phyloP scores from a whole-genome alignment of 1,140 invertebrate species.

The Scaptodrosophila lebanonensis region DNA sequence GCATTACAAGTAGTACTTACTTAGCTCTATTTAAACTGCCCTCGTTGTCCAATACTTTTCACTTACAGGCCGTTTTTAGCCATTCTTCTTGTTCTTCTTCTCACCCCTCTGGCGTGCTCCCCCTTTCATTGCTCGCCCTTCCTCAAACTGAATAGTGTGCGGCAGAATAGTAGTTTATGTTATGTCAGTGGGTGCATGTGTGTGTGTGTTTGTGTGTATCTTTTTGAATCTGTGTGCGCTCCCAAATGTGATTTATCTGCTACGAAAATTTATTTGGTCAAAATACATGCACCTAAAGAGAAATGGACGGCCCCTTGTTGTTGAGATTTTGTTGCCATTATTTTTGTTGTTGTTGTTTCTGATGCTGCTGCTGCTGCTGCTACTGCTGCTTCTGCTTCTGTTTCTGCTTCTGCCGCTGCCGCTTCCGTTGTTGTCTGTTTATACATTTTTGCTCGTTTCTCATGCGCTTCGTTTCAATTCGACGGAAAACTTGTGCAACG shows the following conservation, averaged over 20 bases:
- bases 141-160: too few relatives aligned
- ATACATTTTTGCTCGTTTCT: slow-evolving; percentile 8
- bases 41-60: too few relatives aligned
- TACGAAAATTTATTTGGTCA: slow-evolving; percentile 44
- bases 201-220: neutral
- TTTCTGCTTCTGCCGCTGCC: slow-evolving; percentile 12
- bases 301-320: slow-evolving; percentile 14
- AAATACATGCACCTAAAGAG: slow-evolving; percentile 27
- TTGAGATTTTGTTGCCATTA: neutral
- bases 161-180: slow-evolving; percentile 32
- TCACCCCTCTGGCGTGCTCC: too few relatives aligned
- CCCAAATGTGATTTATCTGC: slow-evolving; percentile 52
- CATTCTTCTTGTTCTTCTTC: too few relatives aligned
- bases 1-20: too few relatives aligned
- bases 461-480: neutral
- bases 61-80: too few relatives aligned
- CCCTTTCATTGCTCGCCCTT: too few relatives aligned
- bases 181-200: neutral
- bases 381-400: too few relatives aligned
- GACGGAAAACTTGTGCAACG: slow-evolving; percentile 19
- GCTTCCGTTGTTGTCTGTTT: slow-evolving; percentile 14
- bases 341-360: slow-evolving; percentile 22
- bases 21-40: too few relatives aligned
- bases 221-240: too few relatives aligned
- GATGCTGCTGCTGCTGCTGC: slow-evolving; percentile 17